Base-by-base conservation (phyloP, 2,888 invertebrate species). In the Pegoplata infirma region DNA sequence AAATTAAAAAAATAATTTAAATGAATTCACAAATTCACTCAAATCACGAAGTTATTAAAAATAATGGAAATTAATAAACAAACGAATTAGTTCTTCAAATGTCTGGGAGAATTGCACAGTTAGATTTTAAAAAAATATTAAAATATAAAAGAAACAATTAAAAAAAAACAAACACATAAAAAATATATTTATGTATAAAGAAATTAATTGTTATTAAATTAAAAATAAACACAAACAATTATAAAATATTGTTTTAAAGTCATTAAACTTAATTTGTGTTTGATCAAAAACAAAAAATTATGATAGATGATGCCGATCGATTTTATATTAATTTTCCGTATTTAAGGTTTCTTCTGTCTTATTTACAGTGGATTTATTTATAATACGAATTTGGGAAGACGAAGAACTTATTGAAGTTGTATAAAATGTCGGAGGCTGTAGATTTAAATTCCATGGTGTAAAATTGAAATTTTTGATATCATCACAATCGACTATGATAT, bases 401-500 rank as follows among this genome's bases (percentile, higher is more conserved):
- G 81, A 28, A 0, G 82, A 82, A 67, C 80, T 84, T 3, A 87
- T 68, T 12, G 78, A 66, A 0, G 81, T 66, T 1, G 82, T 76
- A 81, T 86, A 84, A 28, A 86, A 49, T n/a, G 75, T 74, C 12
- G 72, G 23, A 0, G 81, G 72, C 5, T 76, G 66, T 2, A 72
- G 53, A 0, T 58, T 28, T 19, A 73, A 74, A 5, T 82, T 82
- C 94, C 95, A 95, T 1, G 91, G 87, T 0, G 85, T 85, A 69
- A 93, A 91, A 83, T 91, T 90, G 0, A 92, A 91, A 47, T 91
- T 90, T 0, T 92, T 91, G 14, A 95, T 88, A 14, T 92, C 91
- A 64, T 88, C 88, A 88, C 96, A 96, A 82, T 92, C 90, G 0
- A 93, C 88, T n/a, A 93, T 90, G 0, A 92, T 91, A 88, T 94